Percentiles rank a stretch among this genome's conserved stretches.
phyloP scores from a whole-genome alignment of 92 coral and sea anemone genomes.

The Zoanthus gigantus region DNA sequence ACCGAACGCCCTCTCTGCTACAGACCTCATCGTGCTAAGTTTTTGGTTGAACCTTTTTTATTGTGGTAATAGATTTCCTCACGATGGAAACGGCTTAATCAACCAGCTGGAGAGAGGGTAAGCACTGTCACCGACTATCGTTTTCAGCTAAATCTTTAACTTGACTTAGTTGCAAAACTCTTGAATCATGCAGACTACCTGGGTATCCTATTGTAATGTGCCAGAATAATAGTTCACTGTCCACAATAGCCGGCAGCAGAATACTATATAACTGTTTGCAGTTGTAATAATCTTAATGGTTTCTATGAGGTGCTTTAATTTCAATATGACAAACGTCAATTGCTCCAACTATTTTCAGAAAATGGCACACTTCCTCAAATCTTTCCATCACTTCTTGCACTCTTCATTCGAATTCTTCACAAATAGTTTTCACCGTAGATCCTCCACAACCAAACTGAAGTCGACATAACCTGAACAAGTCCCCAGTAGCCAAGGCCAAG shows the following conservation, averaged over 20 bases:
- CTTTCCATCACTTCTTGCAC: constrained; percentile 51
- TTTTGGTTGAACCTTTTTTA: constrained; percentile 22
- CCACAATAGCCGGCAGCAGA: constrained; percentile 58
- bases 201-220: constrained; percentile 59
- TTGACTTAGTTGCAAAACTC: constrained; percentile 34
- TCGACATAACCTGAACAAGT: neutral
- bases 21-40: constrained; percentile 23
- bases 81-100: constrained; percentile 17
- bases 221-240: constrained; percentile 37
- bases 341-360: constrained; percentile 67
- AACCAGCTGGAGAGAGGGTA: constrained; percentile 48
- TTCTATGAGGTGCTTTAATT: constrained; percentile 63
- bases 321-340: constrained; percentile 73
- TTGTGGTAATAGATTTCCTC: constrained; percentile 12
- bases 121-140: constrained; percentile 63
- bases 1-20: constrained; percentile 27
- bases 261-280: constrained; percentile 63
- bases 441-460: constrained; percentile 2
- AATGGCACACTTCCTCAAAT: constrained; percentile 63
- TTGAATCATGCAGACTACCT: constrained; percentile 60
- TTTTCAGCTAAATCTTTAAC: constrained; percentile 49
- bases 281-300: constrained; percentile 63
- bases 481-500: too few relatives aligned
- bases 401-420: constrained; percentile 39
- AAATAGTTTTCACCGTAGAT: neutral